A percentile compares a stretch with the other conserved stretches of the same genome.
Evolutionary conservation across 2,797 vertebrate species (phyloP).

Genomic region (Dermochelys coriacea): DNA sequence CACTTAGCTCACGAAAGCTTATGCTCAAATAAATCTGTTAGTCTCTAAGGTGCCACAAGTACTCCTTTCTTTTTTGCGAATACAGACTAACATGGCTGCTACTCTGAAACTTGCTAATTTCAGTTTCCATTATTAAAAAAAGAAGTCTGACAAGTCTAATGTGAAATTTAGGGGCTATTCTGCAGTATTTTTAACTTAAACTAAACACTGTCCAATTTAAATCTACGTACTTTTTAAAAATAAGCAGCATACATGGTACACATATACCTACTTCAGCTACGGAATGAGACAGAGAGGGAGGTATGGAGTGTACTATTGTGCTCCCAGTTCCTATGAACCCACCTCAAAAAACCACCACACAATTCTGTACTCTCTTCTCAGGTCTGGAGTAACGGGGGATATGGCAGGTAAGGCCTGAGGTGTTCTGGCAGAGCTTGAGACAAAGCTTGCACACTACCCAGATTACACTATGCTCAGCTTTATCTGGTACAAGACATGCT

Average conservation of each 20-base stretch:
- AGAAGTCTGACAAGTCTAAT: background rate
- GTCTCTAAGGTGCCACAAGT: too few species aligned
- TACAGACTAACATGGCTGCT: too few species aligned
- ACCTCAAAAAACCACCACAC: background rate
- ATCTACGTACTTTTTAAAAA: background rate
- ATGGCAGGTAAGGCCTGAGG: background rate
- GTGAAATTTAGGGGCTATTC: background rate
- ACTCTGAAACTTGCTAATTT: background rate
- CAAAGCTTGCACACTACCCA: background rate
- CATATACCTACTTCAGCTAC: background rate
- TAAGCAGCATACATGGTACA: background rate
- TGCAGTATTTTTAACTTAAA: background rate
- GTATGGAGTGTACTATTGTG: background rate
- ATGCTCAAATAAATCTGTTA: too few species aligned
- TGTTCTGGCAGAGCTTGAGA: background rate
- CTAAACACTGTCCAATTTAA: background rate
- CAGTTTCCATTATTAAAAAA: background rate
- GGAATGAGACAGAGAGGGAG: background rate
- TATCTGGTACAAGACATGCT: background rate
- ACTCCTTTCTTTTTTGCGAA: too few species aligned
- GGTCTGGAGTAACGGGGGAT: accelerated
- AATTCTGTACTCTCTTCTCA: background rate
- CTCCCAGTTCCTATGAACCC: background rate
- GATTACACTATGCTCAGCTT: background rate
- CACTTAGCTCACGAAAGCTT: too few species aligned